Conservation (phyloP, 2,888 invertebrate species). For the Timema cristinae region DNA sequence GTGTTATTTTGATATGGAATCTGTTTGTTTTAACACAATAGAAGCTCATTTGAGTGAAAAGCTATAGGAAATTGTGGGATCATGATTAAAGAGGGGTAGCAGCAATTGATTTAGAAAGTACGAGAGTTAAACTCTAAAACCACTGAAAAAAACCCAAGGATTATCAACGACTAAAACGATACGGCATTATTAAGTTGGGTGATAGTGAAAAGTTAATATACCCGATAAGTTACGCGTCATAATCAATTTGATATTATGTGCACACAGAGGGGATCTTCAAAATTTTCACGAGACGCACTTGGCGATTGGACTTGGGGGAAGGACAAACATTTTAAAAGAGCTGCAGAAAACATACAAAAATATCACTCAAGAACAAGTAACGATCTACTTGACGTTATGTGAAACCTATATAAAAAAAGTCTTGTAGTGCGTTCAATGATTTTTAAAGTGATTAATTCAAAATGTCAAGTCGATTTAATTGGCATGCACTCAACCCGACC, state of each 20-base stretch:
- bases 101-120: background rate
- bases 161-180: background rate
- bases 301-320: too few species aligned
- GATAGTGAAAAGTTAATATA: constrained; percentile 6
- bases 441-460: constrained; percentile 35
- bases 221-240: background rate
- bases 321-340: background rate
- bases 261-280: background rate
- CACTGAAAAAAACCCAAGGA: background rate
- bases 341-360: background rate
- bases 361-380: background rate
- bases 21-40: background rate
- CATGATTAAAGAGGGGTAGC: background rate
- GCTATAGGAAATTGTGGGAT: constrained; percentile 3
- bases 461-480: constrained; percentile 43
- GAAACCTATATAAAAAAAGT: too few species aligned
- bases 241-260: background rate
- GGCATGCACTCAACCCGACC: constrained; percentile 41
- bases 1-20: too few species aligned
- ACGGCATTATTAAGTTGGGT: background rate
- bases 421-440: constrained; percentile 31
- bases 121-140: background rate
- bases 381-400: too few species aligned
- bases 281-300: background rate
- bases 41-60: background rate